Evolutionary conservation across 1,140 invertebrate genomes (phyloP).

Genomic region (Pogonognathellus flavescens): DNA sequence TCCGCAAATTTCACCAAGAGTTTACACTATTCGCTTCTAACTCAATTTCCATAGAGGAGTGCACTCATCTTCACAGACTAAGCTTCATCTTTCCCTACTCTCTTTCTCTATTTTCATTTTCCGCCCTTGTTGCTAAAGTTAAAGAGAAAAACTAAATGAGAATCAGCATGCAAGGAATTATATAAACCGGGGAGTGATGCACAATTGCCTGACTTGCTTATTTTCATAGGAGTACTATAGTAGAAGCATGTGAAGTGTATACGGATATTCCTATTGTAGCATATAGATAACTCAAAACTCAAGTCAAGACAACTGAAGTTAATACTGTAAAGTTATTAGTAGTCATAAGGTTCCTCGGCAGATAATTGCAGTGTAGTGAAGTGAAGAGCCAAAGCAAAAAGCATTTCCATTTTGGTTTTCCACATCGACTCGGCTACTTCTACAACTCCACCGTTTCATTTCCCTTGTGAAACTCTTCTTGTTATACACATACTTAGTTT

Average conservation of each 20-base stretch:
- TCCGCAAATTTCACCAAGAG: constrained; percentile 24
- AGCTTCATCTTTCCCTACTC: not conserved
- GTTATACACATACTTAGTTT: constrained; percentile 7
- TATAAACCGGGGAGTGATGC: not conserved
- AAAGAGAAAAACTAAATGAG: constrained; percentile 23
- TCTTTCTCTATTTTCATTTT: constrained; percentile 2
- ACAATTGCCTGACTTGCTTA: not conserved
- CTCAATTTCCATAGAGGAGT: constrained; percentile 43
- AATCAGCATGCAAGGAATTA: constrained; percentile 11
- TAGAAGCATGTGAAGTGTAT: not conserved
- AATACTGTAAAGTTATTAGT: constrained; percentile 33
- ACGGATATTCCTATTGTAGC: not conserved
- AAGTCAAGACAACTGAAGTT: not conserved
- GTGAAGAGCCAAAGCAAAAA: constrained; percentile 30
- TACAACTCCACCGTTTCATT: not conserved
- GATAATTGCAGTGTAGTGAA: constrained; percentile 34
- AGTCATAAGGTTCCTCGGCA: constrained; percentile 25
- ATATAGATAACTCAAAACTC: constrained; percentile 28
- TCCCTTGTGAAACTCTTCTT: not conserved
- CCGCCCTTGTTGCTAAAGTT: constrained; percentile 17
- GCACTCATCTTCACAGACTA: too few relatives aligned
- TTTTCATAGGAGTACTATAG: not conserved
- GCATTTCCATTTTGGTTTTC: constrained; percentile 33
- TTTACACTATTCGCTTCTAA: constrained; percentile 32
- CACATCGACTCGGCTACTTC: not conserved